Conservation (phyloP, 2,797 vertebrate genomes). For the Gymnopithys bicolor region DNA sequence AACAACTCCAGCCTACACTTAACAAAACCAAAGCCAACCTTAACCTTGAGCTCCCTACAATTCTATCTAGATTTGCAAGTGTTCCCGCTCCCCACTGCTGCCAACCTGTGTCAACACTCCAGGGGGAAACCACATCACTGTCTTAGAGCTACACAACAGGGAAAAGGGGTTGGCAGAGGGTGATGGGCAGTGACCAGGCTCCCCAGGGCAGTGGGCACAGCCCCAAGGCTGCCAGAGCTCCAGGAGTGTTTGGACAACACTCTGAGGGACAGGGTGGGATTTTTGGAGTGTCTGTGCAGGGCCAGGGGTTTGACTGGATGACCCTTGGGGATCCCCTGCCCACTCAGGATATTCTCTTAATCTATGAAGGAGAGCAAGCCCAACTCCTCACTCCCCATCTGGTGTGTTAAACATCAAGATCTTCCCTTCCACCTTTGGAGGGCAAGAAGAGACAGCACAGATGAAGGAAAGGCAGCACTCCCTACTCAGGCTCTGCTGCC, state of each 20-base stretch:
- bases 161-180: neutral
- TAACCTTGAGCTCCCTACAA: rapidly evolving
- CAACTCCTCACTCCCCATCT: rapidly evolving
- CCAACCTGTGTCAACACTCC: rapidly evolving
- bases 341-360: neutral
- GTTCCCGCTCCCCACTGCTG: neutral
- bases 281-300: neutral
- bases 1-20: neutral
- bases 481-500: neutral
- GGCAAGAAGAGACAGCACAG: neutral
- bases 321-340: rapidly evolving
- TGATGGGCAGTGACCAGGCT: neutral
- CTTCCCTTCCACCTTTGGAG: neutral
- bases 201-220: neutral
- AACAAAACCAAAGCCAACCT: neutral
- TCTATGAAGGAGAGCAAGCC: neutral
- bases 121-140: neutral
- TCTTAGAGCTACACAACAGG: rapidly evolving
- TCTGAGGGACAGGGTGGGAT: neutral
- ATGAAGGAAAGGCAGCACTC: rapidly evolving
- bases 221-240: neutral
- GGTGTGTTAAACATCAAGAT: neutral
- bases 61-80: neutral
- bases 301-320: rapidly evolving
- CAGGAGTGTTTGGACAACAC: neutral